phyloP scores from a whole-genome alignment of 2,888 invertebrate genomes.

The Serripes groenlandicus region DNA sequence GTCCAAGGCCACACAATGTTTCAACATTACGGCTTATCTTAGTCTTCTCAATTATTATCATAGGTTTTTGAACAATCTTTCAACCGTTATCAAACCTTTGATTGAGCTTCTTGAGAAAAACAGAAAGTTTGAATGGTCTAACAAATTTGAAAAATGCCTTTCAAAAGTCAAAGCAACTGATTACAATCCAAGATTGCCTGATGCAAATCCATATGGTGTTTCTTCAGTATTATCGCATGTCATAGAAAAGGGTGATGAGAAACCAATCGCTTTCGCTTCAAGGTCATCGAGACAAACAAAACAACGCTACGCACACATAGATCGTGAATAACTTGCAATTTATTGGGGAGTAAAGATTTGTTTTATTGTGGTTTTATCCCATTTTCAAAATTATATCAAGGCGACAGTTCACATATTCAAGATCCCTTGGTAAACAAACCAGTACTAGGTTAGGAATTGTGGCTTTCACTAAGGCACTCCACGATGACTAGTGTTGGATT shows the following conservation, averaged over 20 bases:
- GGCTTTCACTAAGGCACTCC: no score
- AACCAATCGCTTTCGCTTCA: conserved; percentile 50
- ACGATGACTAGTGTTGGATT: no score
- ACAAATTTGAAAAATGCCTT: neutral
- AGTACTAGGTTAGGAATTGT: no score
- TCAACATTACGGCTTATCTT: conserved; percentile 8
- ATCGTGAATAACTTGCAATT: conserved; percentile 84
- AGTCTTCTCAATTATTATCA: conserved; percentile 17
- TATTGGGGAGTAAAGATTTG: conserved; percentile 82
- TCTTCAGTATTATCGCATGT: conserved; percentile 75
- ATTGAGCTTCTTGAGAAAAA: conserved; percentile 4
- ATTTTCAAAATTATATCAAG: no score
- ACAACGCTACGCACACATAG: conserved; percentile 82
- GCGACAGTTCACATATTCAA: no score
- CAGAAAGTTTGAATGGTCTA: neutral
- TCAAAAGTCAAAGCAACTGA: neutral
- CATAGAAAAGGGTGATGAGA: conserved; percentile 21
- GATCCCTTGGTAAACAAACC: no score
- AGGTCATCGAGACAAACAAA: conserved; percentile 85
- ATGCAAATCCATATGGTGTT: conserved; percentile 79
- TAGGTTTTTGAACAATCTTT: conserved; percentile 2
- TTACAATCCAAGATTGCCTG: neutral
- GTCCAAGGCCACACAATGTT: neutral
- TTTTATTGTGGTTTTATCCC: no score
- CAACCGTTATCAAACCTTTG: conserved; percentile 9